A percentile compares a stretch with the other conserved stretches of the same genome.
Conservation (phyloP, 2,888 invertebrate genomes). For the Orthosia gracilis region DNA sequence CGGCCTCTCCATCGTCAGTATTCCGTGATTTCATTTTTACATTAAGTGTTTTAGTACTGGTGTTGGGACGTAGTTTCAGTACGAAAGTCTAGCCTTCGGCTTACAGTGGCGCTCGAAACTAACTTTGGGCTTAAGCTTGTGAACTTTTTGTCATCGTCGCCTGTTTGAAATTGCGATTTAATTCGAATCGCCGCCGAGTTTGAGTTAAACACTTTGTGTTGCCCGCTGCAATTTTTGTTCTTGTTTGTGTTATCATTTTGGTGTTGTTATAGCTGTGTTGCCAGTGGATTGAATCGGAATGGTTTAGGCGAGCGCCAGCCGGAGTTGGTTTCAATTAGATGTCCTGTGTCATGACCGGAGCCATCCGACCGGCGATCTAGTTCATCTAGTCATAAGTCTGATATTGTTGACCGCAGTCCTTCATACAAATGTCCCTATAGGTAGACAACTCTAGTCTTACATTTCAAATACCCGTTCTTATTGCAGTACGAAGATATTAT, state of each 20-base stretch:
- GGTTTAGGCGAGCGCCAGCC: conserved; percentile 66
- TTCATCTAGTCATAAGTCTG: conserved; percentile 50
- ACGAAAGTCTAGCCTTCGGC: conserved; percentile 70
- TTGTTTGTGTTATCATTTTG: conserved; percentile 57
- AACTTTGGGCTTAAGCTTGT: conserved; percentile 77
- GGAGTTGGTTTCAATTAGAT: conserved; percentile 78
- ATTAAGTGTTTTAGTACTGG: conserved; percentile 45
- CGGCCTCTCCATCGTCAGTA: conserved; percentile 3
- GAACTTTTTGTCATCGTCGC: conserved; percentile 79
- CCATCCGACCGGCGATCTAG: conserved; percentile 40
- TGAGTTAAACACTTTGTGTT: conserved; percentile 63
- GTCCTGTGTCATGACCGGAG: conserved; percentile 69
- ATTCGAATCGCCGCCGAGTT: conserved; percentile 70
- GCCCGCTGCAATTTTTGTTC: conserved; percentile 55
- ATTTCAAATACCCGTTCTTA: conserved; percentile 38
- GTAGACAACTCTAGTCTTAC: conserved; percentile 29
- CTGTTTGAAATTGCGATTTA: conserved; percentile 76
- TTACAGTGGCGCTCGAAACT: conserved; percentile 72
- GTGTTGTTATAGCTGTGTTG: conserved; percentile 40
- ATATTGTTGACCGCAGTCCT: conserved; percentile 48
- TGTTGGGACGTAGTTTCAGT: conserved; percentile 54
- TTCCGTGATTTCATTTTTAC: conserved; percentile 47
- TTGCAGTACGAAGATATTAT: conserved; percentile 37
- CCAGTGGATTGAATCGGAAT: conserved; percentile 49
- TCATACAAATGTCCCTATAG: conserved; percentile 41